Evolutionary conservation across 1,140 invertebrate species (phyloP), one percentile per base, ranked within the genome.

Genomic region (Bombyx mori): DNA sequence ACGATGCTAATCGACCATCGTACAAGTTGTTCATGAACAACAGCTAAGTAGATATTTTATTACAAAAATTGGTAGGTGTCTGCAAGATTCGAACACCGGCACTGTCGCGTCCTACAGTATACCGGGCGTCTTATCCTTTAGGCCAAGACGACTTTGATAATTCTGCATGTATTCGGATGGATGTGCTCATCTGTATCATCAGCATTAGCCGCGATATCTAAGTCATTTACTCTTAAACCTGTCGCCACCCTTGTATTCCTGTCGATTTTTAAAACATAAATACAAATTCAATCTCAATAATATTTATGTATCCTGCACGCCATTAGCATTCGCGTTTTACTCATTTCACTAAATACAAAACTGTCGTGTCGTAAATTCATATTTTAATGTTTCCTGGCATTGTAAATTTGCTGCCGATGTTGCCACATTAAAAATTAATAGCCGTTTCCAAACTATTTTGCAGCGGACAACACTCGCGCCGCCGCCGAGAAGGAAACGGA

Each of bases 301-400:
- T 79, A 82, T 84, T 80, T 81, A 83, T 78, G 79, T 60, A 73
- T 84, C 82, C 82, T 70, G 73, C 67, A 60, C 48, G 45, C 71
- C 78, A 79, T 83, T 80, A 80, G 68, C 63, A 63, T 66, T 56
- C 60, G 58, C 71, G 79, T 81, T 79, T 73, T 65, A 77, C 73
- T 81, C 82, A 86, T 85, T 79, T 81, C 67, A 75, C 76, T 82
- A 77, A 80, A 75, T 67, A 71, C 71, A 70, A 77, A 79, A 77
- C 72, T 71, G 54, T 72, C 57, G 51, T 45, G 45, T 48, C 71
- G 69, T 86, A 86, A 83, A 86, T 86, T 79, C 54, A 85, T 79
- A 73, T 71, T 78, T 82, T 86, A 84, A 83, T 85, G 78, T 83
- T 83, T 85, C 83, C 83, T 80, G 80, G 74, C 74, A 65, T 65